phyloP scores from a whole-genome alignment of 2,113 vertebrate species.

The Herpetotheres cachinnans region DNA sequence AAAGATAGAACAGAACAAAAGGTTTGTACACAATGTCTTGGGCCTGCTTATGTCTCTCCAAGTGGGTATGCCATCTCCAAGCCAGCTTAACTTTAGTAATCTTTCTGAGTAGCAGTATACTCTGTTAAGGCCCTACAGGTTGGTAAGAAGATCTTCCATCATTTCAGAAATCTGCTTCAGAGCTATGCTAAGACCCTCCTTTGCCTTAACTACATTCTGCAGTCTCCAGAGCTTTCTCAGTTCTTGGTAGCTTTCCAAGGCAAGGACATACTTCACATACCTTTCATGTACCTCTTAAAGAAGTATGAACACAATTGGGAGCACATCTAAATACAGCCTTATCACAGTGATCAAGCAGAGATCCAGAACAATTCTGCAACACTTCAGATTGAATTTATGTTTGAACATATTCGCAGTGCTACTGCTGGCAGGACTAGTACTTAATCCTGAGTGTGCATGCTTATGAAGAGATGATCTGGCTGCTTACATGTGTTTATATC shows the following conservation, averaged over 20 bases:
- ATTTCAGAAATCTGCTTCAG: neutral
- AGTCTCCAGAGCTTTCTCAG: neutral
- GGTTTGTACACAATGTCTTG: neutral
- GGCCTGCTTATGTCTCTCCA: neutral
- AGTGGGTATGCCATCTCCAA: neutral
- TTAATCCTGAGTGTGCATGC: neutral
- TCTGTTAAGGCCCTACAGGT: neutral
- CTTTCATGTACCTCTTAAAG: neutral
- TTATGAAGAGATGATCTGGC: neutral
- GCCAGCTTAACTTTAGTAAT: neutral
- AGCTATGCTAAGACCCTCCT: neutral
- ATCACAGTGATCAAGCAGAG: neutral
- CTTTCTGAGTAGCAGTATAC: neutral
- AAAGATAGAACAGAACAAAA: neutral
- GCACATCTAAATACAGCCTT: neutral
- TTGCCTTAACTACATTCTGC: neutral
- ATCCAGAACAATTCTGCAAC: neutral
- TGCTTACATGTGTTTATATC: neutral
- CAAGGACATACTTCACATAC: neutral
- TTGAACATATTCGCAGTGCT: neutral
- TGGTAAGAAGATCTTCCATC: neutral
- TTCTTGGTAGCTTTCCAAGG: neutral
- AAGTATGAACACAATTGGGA: neutral
- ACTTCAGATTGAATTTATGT: neutral
- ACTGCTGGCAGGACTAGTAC: neutral